Base-by-base conservation (phyloP, 1,140 invertebrate genomes). In the Drosophila mauritiana region DNA sequence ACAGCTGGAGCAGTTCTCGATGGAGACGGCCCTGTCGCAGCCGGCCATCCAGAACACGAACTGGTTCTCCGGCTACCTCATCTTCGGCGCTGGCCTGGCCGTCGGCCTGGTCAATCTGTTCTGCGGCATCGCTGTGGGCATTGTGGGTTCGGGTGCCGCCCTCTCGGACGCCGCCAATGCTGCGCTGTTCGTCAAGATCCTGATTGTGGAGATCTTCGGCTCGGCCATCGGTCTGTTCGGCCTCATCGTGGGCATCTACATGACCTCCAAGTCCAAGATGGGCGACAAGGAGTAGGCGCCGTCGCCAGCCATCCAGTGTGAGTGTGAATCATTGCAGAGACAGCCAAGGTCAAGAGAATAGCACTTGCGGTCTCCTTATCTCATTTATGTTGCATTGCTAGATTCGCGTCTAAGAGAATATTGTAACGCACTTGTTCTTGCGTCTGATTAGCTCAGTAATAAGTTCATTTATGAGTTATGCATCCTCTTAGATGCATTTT, bases 131-230 rank as follows among this genome's bases (percentile, higher is more conserved):
- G 96, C 97, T 84, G 98, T 99, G 27, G 98, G 98, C 25, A 96
- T 99, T 85, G 98, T 99, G 51, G 98, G 96, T 15, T 99, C 98
- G 40, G 98, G 98, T 75, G 98, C 98, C 58, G 98, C 98, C 20
- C 94, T 99, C 3, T 96, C 98, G 59, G 98, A 99, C 94, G 98
- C 98, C 57, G 98, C 98, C 13, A 98, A 99, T 93, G 95, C 97
- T 12, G 95, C 96, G 2, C 94, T 99, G 5, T 99, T 99, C 91
- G 98, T 99, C 12, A 99, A 99, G 93, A 98, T 99, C 93, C 94
- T 99, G 8, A 99, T 99, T 92, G 96, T 99, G 46, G 98, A 99
- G 94, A 99, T 99, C 92, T 99, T 99, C 93, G 98, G 97, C 20
- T 98, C 97, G 92, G 98, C 98, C 80, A 99, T 99, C 93, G 98